A percentile compares a stretch with the other conserved stretches of the same genome.
Conservation (phyloP, 2,888 invertebrate species). For the Heliconius aoede region DNA sequence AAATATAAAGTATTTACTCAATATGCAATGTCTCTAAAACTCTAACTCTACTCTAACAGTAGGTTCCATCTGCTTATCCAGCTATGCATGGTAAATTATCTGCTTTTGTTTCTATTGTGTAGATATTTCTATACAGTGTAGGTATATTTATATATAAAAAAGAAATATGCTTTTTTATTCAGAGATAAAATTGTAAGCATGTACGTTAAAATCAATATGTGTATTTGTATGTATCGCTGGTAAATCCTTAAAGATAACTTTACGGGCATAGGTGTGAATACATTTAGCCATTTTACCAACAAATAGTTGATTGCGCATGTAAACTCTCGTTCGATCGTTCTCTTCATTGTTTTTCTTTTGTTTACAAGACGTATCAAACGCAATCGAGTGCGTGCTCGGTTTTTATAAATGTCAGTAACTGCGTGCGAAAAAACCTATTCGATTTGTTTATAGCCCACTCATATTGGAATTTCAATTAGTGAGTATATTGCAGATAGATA, state of each 20-base stretch:
- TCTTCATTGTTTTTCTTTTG: slow-evolving; percentile 44
- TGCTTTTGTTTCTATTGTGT: neutral
- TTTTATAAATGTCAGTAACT: slow-evolving; percentile 40
- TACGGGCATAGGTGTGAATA: slow-evolving; percentile 29
- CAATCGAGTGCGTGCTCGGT: slow-evolving; percentile 43
- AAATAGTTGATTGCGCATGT: slow-evolving; percentile 35
- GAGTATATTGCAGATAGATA: slow-evolving; percentile 19
- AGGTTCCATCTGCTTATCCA: neutral
- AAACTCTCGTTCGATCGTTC: slow-evolving; percentile 38
- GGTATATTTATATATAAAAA: too few relatives aligned
- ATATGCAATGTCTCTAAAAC: neutral
- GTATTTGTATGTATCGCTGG: slow-evolving; percentile 28
- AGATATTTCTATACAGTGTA: neutral
- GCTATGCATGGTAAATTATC: neutral
- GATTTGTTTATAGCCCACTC: slow-evolving; percentile 36
- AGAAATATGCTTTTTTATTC: neutral
- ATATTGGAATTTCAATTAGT: slow-evolving; percentile 39
- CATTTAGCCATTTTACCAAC: slow-evolving; percentile 31
- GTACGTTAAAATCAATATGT: neutral
- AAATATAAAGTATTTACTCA: too few relatives aligned
- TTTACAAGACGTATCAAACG: slow-evolving; percentile 42
- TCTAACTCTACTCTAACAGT: neutral
- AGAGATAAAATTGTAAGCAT: neutral
- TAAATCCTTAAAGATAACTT: slow-evolving; percentile 33
- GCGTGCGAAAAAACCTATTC: slow-evolving; percentile 35